phyloP scores from a whole-genome alignment of 53 echinoderm and acorn worm species.

The Holothuria scabra region DNA sequence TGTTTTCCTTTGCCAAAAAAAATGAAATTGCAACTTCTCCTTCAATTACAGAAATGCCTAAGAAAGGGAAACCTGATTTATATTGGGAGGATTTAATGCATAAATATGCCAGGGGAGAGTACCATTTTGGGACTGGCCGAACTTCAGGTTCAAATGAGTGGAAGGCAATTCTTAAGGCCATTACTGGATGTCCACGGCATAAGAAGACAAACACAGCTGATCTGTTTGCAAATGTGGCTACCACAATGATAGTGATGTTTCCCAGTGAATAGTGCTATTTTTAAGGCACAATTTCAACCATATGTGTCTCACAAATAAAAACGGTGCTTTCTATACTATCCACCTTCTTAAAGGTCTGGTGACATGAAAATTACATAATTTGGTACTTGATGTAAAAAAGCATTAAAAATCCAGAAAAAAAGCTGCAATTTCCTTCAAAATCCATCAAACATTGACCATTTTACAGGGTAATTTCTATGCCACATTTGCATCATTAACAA shows the following conservation, averaged over 20 bases:
- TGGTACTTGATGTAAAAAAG: too few species aligned
- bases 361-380: too few species aligned
- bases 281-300: too few species aligned
- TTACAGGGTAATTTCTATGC: too few species aligned
- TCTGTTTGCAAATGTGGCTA: slow-evolving; percentile 18
- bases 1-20: too few species aligned
- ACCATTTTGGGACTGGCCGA: neutral
- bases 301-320: too few species aligned
- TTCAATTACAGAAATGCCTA: neutral
- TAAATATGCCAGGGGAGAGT: neutral
- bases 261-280: neutral
- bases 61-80: neutral
- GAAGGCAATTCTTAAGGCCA: neutral
- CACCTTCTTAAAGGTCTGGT: too few species aligned
- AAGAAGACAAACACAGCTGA: neutral
- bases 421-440: too few species aligned
- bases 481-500: too few species aligned
- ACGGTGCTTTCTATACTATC: too few species aligned
- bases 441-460: too few species aligned
- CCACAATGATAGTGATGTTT: neutral
- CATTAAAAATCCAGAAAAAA: too few species aligned
- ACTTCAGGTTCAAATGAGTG: neutral
- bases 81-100: neutral
- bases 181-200: neutral
- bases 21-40: neutral